Conservation (phyloP, 2,888 invertebrate genomes). For the Pterostichus niger region DNA sequence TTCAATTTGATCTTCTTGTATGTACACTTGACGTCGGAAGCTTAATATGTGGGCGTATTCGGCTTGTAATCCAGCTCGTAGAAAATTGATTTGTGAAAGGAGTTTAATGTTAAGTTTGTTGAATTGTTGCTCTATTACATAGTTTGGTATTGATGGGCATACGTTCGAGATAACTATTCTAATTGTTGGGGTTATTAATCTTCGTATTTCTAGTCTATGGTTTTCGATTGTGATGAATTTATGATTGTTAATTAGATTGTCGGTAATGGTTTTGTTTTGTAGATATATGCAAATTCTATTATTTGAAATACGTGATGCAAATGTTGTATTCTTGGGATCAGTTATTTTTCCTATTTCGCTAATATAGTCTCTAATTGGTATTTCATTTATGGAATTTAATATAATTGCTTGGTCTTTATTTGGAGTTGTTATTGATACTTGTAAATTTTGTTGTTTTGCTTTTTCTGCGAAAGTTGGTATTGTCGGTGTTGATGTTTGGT, state of each 20-base stretch:
- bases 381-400: background rate
- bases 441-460: background rate
- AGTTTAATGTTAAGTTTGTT: background rate
- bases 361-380: constrained; percentile 8
- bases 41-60: background rate
- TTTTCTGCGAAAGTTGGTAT: background rate
- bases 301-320: constrained; percentile 51
- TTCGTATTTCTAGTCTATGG: no score
- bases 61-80: background rate
- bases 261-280: constrained; percentile 31
- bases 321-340: constrained; percentile 42
- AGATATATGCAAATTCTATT: constrained; percentile 58
- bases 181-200: background rate
- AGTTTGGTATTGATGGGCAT: constrained; percentile 50
- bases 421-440: background rate
- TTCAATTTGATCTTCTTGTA: background rate
- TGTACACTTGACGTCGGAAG: background rate
- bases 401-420: constrained; percentile 41
- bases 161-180: constrained; percentile 61
- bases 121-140: background rate
- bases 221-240: constrained; percentile 30
- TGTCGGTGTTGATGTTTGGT: background rate
- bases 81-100: background rate
- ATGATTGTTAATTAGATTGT: constrained; percentile 39
- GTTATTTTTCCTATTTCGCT: constrained; percentile 43